phyloP scores from a whole-genome alignment of 2,113 vertebrate species.

The Pteropus alecto region DNA sequence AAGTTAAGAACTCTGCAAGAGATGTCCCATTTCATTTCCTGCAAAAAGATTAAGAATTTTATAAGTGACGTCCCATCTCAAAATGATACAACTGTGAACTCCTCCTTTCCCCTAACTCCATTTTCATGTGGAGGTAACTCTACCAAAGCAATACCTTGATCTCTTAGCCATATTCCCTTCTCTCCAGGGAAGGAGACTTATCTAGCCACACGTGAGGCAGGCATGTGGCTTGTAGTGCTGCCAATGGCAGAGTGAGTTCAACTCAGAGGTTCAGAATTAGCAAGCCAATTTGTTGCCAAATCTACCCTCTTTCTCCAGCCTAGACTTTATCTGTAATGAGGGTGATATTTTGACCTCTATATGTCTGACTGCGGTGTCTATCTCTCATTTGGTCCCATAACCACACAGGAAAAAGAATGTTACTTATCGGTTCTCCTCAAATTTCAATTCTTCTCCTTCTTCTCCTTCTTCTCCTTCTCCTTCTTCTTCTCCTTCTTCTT shows the following conservation, averaged over 20 bases:
- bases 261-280: background rate
- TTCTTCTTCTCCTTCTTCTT: rapidly evolving
- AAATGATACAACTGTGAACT: no score
- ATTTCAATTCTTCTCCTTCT: background rate
- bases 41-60: no score
- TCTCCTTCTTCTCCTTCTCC: no score
- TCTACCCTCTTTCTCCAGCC: background rate
- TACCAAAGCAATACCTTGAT: background rate
- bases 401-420: background rate
- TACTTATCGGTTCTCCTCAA: background rate
- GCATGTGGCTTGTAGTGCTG: background rate
- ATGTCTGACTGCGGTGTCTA: background rate
- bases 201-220: background rate
- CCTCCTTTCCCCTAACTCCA: background rate
- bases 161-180: background rate
- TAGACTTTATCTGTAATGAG: background rate
- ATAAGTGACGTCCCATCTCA: no score
- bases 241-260: rapidly evolving
- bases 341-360: background rate
- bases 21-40: no score
- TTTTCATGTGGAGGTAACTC: background rate
- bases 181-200: background rate
- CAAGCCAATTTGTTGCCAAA: background rate
- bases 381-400: background rate
- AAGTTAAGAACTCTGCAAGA: no score